Conservation (phyloP, 2,888 invertebrate genomes). For the Epistrophe grossulariae region DNA sequence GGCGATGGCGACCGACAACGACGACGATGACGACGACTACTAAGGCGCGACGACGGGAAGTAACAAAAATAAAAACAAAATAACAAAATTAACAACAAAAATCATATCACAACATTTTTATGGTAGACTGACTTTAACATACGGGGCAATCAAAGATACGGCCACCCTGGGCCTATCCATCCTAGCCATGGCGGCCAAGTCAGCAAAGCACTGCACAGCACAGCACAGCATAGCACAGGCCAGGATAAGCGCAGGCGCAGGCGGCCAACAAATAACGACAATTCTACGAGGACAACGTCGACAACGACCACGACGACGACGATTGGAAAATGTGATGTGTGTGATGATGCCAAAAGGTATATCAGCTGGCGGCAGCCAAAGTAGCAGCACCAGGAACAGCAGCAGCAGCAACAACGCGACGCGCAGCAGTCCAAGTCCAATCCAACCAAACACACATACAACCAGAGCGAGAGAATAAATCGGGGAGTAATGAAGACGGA, state of each 20-base stretch:
- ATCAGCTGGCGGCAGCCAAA: conserved; percentile 68
- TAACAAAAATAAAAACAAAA: conserved; percentile 23
- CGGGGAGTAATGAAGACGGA: conserved; percentile 78
- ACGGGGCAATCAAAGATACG: conserved; percentile 59
- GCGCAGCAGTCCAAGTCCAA: conserved; percentile 47
- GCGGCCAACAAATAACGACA: conserved; percentile 55
- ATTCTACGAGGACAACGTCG: conserved; percentile 62
- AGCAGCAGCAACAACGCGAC: conserved; percentile 63
- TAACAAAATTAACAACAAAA: conserved; percentile 47
- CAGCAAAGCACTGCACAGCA: conserved; percentile 12
- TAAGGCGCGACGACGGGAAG: conserved; percentile 40
- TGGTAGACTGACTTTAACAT: conserved; percentile 63
- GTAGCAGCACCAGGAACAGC: conserved; percentile 48
- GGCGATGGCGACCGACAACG: conserved; percentile 75
- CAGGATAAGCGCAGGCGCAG: conserved; percentile 36
- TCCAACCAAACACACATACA: conserved; percentile 70
- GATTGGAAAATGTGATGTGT: conserved; percentile 69
- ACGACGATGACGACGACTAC: conserved; percentile 49
- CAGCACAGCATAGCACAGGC: neutral
- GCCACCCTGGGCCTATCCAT: conserved; percentile 57
- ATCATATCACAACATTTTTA: conserved; percentile 51
- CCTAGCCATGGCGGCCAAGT: conserved; percentile 34
- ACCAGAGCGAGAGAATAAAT: conserved; percentile 72
- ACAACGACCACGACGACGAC: conserved; percentile 59
- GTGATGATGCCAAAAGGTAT: conserved; percentile 72